Percentiles rank a stretch among this genome's conserved stretches.
Evolutionary conservation across 1,140 invertebrate genomes (phyloP).

Genomic region (Drosophila pectinifera): DNA sequence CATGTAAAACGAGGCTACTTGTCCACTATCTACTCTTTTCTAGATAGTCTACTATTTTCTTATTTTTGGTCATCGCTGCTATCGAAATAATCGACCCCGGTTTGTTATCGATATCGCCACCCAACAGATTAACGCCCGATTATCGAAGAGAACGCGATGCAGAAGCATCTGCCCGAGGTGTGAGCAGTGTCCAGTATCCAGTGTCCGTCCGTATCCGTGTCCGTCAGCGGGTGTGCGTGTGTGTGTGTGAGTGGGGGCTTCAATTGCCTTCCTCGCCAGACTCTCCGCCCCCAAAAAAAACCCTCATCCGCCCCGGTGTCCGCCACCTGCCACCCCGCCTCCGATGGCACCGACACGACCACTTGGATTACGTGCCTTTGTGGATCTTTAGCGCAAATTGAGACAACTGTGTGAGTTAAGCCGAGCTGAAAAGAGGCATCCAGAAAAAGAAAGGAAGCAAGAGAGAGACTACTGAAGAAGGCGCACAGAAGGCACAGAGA

Average conservation of each 20-base stretch:
- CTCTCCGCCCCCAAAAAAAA: not conserved
- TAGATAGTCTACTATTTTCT: too few species aligned
- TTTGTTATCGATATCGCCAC: constrained; percentile 6
- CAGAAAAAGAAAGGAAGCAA: constrained; percentile 5
- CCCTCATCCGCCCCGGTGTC: not conserved
- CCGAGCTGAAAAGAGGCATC: constrained; percentile 18
- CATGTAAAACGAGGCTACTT: not conserved
- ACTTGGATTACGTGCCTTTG: constrained; percentile 35
- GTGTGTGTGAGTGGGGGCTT: constrained; percentile 41
- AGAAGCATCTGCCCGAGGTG: constrained; percentile 33
- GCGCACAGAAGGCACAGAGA: not conserved
- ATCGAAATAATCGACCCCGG: not conserved
- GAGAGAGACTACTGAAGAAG: not conserved
- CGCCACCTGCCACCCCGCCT: constrained; percentile 14
- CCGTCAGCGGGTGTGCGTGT: constrained; percentile 4
- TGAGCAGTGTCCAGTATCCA: constrained; percentile 25
- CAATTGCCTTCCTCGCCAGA: constrained; percentile 49
- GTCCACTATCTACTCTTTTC: too few species aligned
- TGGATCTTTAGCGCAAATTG: constrained; percentile 36
- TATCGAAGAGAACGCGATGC: constrained; percentile 28
- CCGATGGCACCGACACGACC: constrained; percentile 36
- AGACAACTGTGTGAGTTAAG: constrained; percentile 28
- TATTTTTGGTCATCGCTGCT: constrained; percentile 7
- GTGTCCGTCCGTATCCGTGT: constrained; percentile 20
- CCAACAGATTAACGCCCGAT: constrained; percentile 25